Evolutionary conservation across 1,140 invertebrate genomes (phyloP), one percentile per base, ranked within the genome.

Genomic region (Chymomyza costata): DNA sequence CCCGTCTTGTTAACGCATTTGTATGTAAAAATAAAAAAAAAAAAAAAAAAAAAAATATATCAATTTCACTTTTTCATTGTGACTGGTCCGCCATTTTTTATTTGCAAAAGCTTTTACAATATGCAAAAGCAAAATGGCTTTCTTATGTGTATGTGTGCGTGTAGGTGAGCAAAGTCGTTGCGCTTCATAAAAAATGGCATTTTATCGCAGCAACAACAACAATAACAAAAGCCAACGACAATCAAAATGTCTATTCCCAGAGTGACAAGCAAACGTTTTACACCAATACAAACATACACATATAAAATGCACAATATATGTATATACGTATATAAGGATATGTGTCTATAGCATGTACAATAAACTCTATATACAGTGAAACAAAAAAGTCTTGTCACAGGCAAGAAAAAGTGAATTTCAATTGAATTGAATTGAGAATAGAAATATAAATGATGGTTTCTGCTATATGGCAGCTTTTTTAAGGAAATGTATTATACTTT

Each of bases 1-100:
- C 31, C 55, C 13, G 44, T 58, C 66, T 76, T 78, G 62, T 76
- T 78, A 78, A 67, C 62, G 57, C 53, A 71, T 80, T 71, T 71
- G 50, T 78, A 56, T 53, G 62, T 78, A 71, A 70, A n/a, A n/a
- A n/a, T n/a, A n/a, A n/a, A n/a, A n/a, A n/a, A n/a, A n/a, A n/a
- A n/a, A n/a, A n/a, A n/a, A n/a, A 25, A 8, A 3, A 25, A 5
- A 25, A 3, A 25, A 3, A 25, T 25, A 76, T 71, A 76, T 71
- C 62, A 76, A 76, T 78, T 78, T 76, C 66, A 71, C 62, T 78
- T 71, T 76, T 70, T 69, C 14, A 35, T 37, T 52, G 37, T 41
- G 31, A 57, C 46, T 34, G 48, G 11, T 14, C 40, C 41, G 31
- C 14, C 38, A 15, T 31, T 40, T 30, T 39, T 56, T 65, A 43